Evolutionary conservation across 2,113 vertebrate genomes (phyloP).

Genomic region (Otus sunia): DNA sequence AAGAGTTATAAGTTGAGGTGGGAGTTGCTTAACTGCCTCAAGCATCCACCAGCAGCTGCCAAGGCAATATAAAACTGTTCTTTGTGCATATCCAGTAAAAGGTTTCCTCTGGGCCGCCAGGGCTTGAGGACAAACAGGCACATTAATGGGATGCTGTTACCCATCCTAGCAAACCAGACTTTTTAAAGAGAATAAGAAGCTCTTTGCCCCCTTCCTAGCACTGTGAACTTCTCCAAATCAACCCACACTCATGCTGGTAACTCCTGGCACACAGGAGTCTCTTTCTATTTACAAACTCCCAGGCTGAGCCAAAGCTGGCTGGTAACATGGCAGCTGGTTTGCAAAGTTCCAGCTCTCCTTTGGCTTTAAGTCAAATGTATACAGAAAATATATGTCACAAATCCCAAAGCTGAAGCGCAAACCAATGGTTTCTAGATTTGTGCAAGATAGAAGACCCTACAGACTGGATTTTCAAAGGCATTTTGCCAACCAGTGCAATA

Average conservation of each 20-base stretch:
- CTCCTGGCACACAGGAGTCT: background rate
- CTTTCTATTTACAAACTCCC: background rate
- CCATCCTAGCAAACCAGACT: background rate
- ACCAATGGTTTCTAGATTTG: background rate
- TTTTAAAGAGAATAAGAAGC: background rate
- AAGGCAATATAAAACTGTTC: background rate
- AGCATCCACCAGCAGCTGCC: fast-evolving
- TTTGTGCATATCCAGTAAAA: background rate
- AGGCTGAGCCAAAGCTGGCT: background rate
- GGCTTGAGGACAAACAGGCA: background rate
- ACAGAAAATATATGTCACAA: background rate
- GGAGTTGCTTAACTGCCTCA: background rate
- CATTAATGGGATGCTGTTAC: background rate
- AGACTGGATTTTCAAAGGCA: background rate
- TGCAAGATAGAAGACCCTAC: background rate
- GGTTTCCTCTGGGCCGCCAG: background rate
- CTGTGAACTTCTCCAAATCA: background rate
- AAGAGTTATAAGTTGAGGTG: background rate
- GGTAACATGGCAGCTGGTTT: background rate
- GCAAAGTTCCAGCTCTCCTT: background rate
- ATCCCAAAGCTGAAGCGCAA: background rate
- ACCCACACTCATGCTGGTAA: background rate
- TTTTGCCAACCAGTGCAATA: background rate
- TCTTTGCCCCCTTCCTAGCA: background rate
- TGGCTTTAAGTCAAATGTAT: background rate